phyloP scores from a whole-genome alignment of 30 jellyfish, hydroid and myxozoan genomes.

The Phacellophora camtschatica region DNA sequence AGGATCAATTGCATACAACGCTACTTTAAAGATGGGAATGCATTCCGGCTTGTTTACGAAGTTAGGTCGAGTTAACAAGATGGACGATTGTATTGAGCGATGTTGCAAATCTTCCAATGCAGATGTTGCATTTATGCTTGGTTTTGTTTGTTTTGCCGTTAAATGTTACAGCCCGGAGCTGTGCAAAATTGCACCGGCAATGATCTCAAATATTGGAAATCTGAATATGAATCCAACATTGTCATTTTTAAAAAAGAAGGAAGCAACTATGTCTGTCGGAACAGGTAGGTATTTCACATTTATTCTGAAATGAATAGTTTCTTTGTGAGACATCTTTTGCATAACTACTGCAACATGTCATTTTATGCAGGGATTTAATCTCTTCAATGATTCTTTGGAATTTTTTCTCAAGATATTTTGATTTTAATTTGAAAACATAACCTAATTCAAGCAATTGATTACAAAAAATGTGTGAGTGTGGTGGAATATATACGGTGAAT shows the following conservation, averaged over 20 bases:
- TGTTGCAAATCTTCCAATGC: slow-evolving; percentile 94
- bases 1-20: slow-evolving; percentile 74
- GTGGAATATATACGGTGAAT: too few relatives aligned
- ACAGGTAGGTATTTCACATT: slow-evolving; percentile 14
- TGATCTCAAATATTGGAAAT: slow-evolving; percentile 81
- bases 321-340: neutral
- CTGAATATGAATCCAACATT: slow-evolving; percentile 90
- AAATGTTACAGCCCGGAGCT: slow-evolving; percentile 88
- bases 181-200: slow-evolving; percentile 90
- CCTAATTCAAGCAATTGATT: too few relatives aligned
- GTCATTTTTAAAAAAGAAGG: slow-evolving; percentile 83
- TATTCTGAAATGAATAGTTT: neutral
- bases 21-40: slow-evolving; percentile 94
- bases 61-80: slow-evolving; percentile 80
- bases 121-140: slow-evolving; percentile 94
- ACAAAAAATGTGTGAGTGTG: too few relatives aligned
- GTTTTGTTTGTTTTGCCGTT: slow-evolving; percentile 93
- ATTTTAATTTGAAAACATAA: too few relatives aligned
- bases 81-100: slow-evolving; percentile 96
- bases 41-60: slow-evolving; percentile 94
- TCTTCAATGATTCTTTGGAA: too few relatives aligned
- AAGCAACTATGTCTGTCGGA: slow-evolving; percentile 40
- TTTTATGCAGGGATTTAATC: too few relatives aligned
- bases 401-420: too few relatives aligned
- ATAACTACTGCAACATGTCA: neutral